Conservation (phyloP, 2,888 invertebrate genomes). For the Pollenia amentaria region DNA sequence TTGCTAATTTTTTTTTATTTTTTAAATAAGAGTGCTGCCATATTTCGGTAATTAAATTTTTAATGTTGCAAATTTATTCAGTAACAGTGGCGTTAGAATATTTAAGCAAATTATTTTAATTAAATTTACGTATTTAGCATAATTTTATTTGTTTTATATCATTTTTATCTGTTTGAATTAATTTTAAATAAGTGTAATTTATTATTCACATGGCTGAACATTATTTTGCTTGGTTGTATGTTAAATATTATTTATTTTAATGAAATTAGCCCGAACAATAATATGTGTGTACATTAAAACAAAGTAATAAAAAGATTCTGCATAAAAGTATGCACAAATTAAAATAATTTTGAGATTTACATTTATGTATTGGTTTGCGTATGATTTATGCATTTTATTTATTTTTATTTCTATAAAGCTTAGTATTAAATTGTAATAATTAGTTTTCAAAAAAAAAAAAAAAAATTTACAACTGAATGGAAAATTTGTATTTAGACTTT, state of each 20-base stretch:
- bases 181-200: slow-evolving; percentile 60
- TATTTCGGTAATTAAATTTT: background rate
- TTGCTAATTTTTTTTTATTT: too few relatives aligned
- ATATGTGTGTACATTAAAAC: background rate
- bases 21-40: too few relatives aligned
- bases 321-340: slow-evolving; percentile 8
- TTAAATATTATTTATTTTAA: slow-evolving; percentile 59
- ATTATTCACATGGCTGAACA: slow-evolving; percentile 57
- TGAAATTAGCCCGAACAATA: slow-evolving; percentile 33
- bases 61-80: background rate
- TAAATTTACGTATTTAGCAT: slow-evolving; percentile 32
- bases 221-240: slow-evolving; percentile 16
- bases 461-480: too few relatives aligned
- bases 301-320: background rate
- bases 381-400: too few relatives aligned
- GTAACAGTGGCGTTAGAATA: background rate
- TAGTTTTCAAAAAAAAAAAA: too few relatives aligned
- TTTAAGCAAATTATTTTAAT: background rate
- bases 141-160: slow-evolving; percentile 47
- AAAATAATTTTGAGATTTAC: background rate
- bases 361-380: too few relatives aligned
- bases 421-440: too few relatives aligned
- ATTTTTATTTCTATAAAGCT: too few relatives aligned
- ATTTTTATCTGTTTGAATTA: slow-evolving; percentile 62
- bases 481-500: too few relatives aligned